These are phyloP conservation scores for Hyles euphorbiae DNA, from an alignment of 1,140 invertebrate species.

Conservation along the genomic window DNA sequence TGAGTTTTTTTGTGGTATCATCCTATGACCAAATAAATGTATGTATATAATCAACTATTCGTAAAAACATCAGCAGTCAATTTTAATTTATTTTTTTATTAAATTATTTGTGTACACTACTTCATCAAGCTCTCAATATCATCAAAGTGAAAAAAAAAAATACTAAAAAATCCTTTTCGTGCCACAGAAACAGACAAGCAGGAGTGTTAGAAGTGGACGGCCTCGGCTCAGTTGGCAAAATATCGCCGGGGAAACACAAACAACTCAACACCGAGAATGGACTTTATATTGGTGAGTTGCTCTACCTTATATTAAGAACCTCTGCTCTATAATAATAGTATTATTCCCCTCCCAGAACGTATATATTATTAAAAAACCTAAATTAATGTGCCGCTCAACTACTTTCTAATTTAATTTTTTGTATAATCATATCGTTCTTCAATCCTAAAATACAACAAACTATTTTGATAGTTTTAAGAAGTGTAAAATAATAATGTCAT, in stretches of 20 bases:
- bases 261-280: constrained; percentile 91
- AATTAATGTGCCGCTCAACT: background rate
- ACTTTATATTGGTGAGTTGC: constrained; percentile 85
- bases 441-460: background rate
- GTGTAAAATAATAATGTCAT: too few relatives aligned
- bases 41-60: too few relatives aligned
- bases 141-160: too few relatives aligned
- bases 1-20: background rate
- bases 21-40: too few relatives aligned
- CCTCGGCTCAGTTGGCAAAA: constrained; percentile 83
- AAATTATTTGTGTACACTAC: too few relatives aligned
- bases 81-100: too few relatives aligned
- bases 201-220: constrained; percentile 91
- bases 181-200: constrained; percentile 87
- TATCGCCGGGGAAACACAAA: constrained; percentile 88
- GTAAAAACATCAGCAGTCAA: too few relatives aligned
- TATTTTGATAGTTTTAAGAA: background rate
- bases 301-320: background rate
- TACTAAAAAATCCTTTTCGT: constrained; percentile 19
- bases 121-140: too few relatives aligned
- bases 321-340: background rate
- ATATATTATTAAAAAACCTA: background rate
- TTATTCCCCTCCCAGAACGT: background rate
- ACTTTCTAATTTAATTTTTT: background rate
- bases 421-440: background rate